Base-by-base conservation (phyloP, 2,888 invertebrate genomes). In the Agriopis aurantiaria region DNA sequence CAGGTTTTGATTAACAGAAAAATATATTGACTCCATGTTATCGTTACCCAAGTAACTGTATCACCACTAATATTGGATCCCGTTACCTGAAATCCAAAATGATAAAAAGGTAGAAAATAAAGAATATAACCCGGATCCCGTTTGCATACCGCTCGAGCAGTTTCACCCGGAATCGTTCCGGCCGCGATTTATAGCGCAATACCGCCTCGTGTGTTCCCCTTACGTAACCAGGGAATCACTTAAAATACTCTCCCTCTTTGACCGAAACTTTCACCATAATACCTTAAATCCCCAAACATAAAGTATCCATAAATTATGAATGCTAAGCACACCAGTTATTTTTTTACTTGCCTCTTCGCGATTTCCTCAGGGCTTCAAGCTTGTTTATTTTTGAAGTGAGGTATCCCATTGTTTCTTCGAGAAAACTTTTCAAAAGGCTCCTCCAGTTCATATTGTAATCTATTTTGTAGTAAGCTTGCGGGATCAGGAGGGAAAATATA, bases 231-330 rank as follows among this genome's bases (percentile, higher is more conserved):
- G 62, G 60, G 71, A 71, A 74, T 77, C 74, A 72, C 73, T 73
- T 74, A 69, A 67, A 75, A 72, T 68, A 69, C 69, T 72, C 67
- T 64, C 60, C 69, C 58, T 67, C 61, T 69, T 41, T 49, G 55
- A 65, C 59, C 59, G 12, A 74, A 76, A 72, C 69, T 77, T 74
- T 67, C 45, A 49, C 69, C 68, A 73, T 73, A 73, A 76, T 69
- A 68, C 71, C 72, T 66, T 72, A 74, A 76, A 72, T 67, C 70
- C 61, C 61, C 51, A 68, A 67, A 65, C 67, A 58, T 69, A 59
- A 70, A 61, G 60, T 55, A 41, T 23, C 62, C 61, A 64, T 77
- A 75, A 75, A 77, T 73, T 76, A 76, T 74, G 68, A 70, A 75
- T 69, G 71, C 49, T 66, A 69, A 77, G 69, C 66, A 71, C 53